Base-by-base conservation (phyloP, 2,113 vertebrate genomes). In the Sturnira hondurensis region DNA sequence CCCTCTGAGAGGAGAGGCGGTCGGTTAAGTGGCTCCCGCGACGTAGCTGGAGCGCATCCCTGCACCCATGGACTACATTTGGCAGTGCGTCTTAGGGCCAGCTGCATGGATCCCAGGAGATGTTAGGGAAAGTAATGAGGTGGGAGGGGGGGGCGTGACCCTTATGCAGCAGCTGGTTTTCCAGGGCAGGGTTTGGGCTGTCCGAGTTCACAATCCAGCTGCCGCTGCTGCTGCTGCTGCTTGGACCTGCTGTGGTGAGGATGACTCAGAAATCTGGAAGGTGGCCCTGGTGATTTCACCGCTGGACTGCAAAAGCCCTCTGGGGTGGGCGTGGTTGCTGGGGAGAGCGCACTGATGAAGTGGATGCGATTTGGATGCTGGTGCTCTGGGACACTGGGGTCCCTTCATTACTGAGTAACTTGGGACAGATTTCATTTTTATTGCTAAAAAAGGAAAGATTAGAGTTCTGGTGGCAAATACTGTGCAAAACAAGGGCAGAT, bases 221-320 rank as follows among this genome's bases (percentile, higher is more conserved):
- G 96, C 73, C 22, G 54, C 54, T 80, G 70, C 77, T 70, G 68
- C 77, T 71, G 70, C 70, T 81, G 78, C 61, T 84, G 31, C 96
- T 83, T 81, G 77, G 91, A 41, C 33, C 43, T 65, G 71, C 31
- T 9, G 0, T 76, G 78, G 45, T 16, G 56, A 71, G 33, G 43
- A 43, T 96, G 94, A 97, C 88, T 97, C 93, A 91, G 91, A 94
- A 33, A 67, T 85, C 85, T 96, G 95, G 95, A 94, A 58, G 45
- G 36, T 8, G 19, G 58, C 82, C 31, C 16, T 38, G 65, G 54
- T 70, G 90, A 96, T 63, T 26, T 84, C 95, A 96, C 74, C 15
- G 3, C 24, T 61, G 86, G 76, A 65, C 28, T 78, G 1, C 1
- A 11, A n/a, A 58, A 70, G 83, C 63, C 58, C 16, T 50, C 43